phyloP scores from a whole-genome alignment of 1,140 invertebrate genomes.

The Diachasma alloeum region DNA sequence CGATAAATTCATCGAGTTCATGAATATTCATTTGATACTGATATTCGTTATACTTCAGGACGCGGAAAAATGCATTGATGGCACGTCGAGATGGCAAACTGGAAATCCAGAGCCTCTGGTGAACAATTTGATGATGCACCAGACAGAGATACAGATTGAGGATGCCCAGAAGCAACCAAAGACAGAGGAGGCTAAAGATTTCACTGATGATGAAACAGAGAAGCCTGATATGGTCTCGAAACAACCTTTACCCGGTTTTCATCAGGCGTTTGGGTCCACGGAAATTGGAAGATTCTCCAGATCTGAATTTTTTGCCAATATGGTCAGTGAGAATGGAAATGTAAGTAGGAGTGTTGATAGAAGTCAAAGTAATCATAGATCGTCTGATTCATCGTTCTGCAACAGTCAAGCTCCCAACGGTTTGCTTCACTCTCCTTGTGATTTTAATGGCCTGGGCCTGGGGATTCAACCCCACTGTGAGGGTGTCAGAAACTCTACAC shows the following conservation, averaged over 20 bases:
- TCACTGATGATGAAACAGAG: not conserved
- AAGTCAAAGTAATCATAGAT: not conserved
- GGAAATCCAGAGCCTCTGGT: slow-evolving; percentile 22
- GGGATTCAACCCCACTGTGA: slow-evolving; percentile 8
- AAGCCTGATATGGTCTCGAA: slow-evolving; percentile 32
- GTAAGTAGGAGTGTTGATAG: slow-evolving; percentile 38
- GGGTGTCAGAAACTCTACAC: slow-evolving; percentile 30
- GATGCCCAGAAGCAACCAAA: not conserved
- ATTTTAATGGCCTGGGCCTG: slow-evolving; percentile 20
- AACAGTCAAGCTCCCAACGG: not conserved
- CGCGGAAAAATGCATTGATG: slow-evolving; percentile 31
- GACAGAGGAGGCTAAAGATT: not conserved
- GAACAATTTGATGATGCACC: slow-evolving; percentile 11
- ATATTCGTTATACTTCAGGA: slow-evolving; percentile 20
- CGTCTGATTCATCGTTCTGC: not conserved
- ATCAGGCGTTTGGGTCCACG: slow-evolving; percentile 80
- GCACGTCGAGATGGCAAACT: slow-evolving; percentile 32
- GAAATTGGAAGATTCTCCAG: slow-evolving; percentile 77
- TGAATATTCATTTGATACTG: not conserved
- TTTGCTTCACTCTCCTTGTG: slow-evolving; percentile 4
- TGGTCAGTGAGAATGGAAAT: slow-evolving; percentile 46
- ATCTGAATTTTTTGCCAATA: slow-evolving; percentile 64
- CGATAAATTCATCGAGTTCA: not conserved
- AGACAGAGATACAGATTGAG: slow-evolving; percentile 6
- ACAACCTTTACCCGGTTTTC: slow-evolving; percentile 75